Conservation (phyloP, 1,140 invertebrate species). For the Oscheius sp. region DNA sequence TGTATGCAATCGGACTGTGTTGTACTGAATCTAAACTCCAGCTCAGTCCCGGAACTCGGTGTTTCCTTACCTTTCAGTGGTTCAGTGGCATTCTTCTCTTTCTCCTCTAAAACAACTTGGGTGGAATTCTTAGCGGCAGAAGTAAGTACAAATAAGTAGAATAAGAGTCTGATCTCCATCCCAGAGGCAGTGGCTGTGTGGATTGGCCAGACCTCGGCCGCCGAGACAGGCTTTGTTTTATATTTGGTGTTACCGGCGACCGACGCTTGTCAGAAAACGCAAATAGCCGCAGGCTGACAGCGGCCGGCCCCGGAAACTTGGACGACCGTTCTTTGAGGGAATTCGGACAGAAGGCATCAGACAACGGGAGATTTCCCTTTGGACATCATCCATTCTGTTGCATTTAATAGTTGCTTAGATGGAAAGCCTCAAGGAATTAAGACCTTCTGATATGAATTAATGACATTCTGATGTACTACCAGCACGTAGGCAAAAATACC, state of each 20-base stretch:
- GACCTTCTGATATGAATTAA: no score
- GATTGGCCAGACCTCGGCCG: background rate
- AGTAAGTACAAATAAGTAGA: background rate
- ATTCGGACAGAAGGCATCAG: no score
- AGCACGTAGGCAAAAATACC: no score
- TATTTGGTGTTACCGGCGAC: background rate
- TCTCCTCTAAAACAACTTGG: background rate
- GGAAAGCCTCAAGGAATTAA: no score
- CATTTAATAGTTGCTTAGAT: no score
- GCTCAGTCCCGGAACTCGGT: background rate
- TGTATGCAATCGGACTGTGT: background rate
- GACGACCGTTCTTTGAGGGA: no score
- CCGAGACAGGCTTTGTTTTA: background rate
- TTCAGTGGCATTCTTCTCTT: background rate
- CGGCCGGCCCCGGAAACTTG: no score
- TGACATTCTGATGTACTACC: no score
- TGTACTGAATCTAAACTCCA: background rate
- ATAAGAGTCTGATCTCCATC: background rate
- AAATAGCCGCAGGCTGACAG: no score
- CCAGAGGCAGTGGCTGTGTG: background rate
- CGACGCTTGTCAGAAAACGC: background rate
- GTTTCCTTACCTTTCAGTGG: background rate
- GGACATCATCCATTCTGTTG: no score
- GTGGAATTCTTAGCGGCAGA: background rate
- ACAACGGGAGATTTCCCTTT: no score